Evolutionary conservation across 1,140 invertebrate species (phyloP).

Genomic region (Apis florea): DNA sequence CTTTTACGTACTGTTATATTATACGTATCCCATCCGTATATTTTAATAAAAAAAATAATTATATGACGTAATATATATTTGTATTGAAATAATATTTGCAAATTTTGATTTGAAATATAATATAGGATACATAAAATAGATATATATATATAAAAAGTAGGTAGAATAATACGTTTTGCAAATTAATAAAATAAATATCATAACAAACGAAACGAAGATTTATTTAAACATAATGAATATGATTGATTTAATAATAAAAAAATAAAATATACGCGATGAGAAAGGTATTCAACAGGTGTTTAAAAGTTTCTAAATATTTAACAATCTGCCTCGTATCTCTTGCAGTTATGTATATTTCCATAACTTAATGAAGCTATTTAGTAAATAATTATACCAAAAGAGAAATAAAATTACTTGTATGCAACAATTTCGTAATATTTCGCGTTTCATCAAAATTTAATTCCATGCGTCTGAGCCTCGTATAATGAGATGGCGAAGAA

Average conservation of each 20-base stretch:
- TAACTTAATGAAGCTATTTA: neutral
- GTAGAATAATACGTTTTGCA: neutral
- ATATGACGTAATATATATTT: neutral
- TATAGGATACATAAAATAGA: neutral
- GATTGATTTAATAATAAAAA: neutral
- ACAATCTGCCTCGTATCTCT: neutral
- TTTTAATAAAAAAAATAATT: too few species aligned
- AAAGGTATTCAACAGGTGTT: slow-evolving; percentile 26
- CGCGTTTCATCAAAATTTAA: too few species aligned
- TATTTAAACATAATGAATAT: neutral
- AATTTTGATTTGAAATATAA: too few species aligned
- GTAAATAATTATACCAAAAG: neutral
- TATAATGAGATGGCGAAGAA: too few species aligned
- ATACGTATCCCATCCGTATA: too few species aligned
- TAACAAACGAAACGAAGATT: neutral
- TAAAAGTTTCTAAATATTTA: slow-evolving; percentile 4
- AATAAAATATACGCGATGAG: neutral
- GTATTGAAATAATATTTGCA: neutral
- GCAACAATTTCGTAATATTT: neutral
- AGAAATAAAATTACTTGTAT: neutral
- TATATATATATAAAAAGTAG: too few species aligned
- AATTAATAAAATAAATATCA: neutral
- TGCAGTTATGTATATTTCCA: neutral
- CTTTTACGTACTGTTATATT: too few species aligned
- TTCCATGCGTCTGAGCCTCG: too few species aligned